phyloP scores from a whole-genome alignment of 2,113 vertebrate genomes.

The Tetrao urogallus region DNA sequence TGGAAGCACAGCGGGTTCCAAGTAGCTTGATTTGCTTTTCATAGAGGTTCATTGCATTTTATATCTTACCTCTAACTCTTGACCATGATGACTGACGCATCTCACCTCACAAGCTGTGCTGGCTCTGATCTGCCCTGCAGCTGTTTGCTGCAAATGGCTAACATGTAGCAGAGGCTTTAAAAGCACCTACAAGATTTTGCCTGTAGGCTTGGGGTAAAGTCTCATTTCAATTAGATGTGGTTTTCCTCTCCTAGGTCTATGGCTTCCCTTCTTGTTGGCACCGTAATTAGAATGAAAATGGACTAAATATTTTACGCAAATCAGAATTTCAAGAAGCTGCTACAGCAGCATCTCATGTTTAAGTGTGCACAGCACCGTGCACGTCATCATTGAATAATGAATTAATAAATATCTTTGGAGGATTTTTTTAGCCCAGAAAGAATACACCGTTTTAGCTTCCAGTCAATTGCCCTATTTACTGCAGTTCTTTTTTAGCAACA shows the following conservation, averaged over 20 bases:
- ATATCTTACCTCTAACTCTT: neutral
- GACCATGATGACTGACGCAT: neutral
- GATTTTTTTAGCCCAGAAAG: constrained; percentile 52
- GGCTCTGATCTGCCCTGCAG: neutral
- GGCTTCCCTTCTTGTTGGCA: neutral
- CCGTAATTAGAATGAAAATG: constrained; percentile 57
- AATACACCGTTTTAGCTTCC: constrained; percentile 35
- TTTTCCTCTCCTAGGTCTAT: neutral
- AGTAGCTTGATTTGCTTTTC: neutral
- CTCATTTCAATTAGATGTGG: neutral
- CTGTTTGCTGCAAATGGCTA: neutral
- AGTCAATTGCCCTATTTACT: constrained; percentile 64
- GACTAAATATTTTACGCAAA: constrained; percentile 66
- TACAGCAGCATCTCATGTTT: constrained; percentile 2
- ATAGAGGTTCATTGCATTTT: neutral
- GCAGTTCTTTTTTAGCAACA: neutral
- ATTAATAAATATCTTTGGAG: constrained; percentile 63
- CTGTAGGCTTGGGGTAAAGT: neutral
- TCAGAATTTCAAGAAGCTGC: constrained; percentile 42
- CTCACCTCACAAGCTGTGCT: neutral
- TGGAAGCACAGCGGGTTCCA: neutral
- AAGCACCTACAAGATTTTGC: neutral
- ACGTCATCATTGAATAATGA: constrained; percentile 52
- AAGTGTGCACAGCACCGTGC: neutral
- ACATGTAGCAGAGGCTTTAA: neutral